Evolutionary conservation across 2,888 invertebrate genomes (phyloP).

Genomic region (Hyposoter didymator): DNA sequence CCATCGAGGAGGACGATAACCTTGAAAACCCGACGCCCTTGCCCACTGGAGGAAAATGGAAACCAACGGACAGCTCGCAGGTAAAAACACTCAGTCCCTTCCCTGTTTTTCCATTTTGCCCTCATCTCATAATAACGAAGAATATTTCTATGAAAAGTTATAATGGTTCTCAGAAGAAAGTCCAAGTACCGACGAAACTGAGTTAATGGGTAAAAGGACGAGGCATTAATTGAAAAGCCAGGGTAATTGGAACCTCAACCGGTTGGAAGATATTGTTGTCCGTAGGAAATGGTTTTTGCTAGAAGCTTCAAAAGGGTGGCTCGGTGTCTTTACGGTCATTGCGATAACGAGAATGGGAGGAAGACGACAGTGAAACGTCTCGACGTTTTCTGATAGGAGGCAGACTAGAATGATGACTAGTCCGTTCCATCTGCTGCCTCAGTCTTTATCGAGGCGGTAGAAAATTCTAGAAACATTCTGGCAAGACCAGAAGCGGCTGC

Average conservation of each 20-base stretch:
- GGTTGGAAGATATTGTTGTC: conserved; percentile 40
- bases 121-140: too few relatives aligned
- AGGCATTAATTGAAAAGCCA: conserved; percentile 61
- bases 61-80: conserved; percentile 83
- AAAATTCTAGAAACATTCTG: conserved; percentile 48
- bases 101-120: not conserved
- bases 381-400: not conserved
- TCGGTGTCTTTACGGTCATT: conserved; percentile 32
- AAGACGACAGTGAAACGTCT: conserved; percentile 9
- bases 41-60: conserved; percentile 89
- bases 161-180: not conserved
- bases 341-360: conserved; percentile 16
- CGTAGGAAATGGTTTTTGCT: conserved; percentile 53
- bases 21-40: conserved; percentile 84
- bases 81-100: conserved; percentile 49
- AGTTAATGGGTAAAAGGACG: not conserved
- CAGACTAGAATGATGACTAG: conserved; percentile 32
- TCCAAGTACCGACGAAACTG: not conserved
- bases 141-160: not conserved
- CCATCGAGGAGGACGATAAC: conserved; percentile 77
- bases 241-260: conserved; percentile 54
- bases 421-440: conserved; percentile 26
- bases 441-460: conserved; percentile 28
- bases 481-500: conserved; percentile 40
- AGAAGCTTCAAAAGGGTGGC: conserved; percentile 19